Conservation (phyloP, 2,113 vertebrate species). For the Butastur rufipennis region DNA sequence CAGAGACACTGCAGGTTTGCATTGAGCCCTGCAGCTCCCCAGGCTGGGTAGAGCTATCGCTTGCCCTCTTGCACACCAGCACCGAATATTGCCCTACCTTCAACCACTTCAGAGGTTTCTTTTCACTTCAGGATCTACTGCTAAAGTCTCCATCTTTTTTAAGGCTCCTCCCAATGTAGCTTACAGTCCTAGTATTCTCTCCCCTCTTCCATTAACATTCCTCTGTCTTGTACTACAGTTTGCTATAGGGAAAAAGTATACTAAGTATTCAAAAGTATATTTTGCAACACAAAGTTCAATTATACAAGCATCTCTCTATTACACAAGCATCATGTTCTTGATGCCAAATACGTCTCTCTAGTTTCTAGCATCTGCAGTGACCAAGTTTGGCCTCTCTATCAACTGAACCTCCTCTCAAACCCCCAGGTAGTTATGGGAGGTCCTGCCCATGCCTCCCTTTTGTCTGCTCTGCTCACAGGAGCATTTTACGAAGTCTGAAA, state of each 20-base stretch:
- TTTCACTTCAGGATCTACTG: not conserved
- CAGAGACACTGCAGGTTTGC: not conserved
- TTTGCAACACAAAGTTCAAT: accelerated
- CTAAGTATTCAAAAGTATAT: accelerated
- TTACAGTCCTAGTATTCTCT: accelerated
- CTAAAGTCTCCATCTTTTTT: not conserved
- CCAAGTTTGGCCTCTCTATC: not conserved
- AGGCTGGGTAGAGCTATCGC: not conserved
- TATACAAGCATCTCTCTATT: not conserved
- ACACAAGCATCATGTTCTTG: accelerated
- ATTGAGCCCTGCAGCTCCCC: not conserved
- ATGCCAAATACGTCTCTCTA: not conserved
- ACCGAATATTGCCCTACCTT: not conserved
- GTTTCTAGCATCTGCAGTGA: not conserved
- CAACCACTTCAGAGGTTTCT: not conserved
- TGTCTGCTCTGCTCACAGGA: not conserved
- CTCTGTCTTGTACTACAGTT: not conserved
- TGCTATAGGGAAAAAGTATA: not conserved
- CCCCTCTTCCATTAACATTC: not conserved
- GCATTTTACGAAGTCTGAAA: not conserved
- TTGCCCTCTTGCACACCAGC: not conserved
- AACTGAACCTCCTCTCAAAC: not conserved
- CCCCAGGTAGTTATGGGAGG: not conserved
- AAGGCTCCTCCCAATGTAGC: not conserved
- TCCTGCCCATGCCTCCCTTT: not conserved